Evolutionary conservation across 2,888 invertebrate species (phyloP).

Genomic region (Aphodius granarius): DNA sequence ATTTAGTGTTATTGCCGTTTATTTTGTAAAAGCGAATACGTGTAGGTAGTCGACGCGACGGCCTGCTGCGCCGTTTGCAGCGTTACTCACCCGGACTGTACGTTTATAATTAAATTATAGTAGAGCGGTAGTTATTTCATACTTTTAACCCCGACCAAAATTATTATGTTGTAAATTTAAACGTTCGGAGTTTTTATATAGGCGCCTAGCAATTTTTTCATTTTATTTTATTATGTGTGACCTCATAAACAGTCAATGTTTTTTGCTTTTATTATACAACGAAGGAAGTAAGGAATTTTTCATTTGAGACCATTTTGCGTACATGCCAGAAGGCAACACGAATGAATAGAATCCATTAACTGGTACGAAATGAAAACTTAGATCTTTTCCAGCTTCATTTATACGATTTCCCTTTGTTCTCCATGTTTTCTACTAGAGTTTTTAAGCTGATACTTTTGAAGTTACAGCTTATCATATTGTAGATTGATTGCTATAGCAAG

Average conservation of each 20-base stretch:
- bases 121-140: background rate
- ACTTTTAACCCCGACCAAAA: background rate
- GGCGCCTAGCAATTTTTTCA: no score
- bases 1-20: background rate
- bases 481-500: no score
- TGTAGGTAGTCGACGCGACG: no score
- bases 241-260: background rate
- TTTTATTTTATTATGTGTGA: background rate
- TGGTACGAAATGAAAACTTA: no score
- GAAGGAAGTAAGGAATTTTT: background rate
- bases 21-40: background rate
- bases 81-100: background rate
- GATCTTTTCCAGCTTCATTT: no score
- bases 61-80: background rate
- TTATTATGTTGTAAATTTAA: background rate
- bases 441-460: no score
- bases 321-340: no score
- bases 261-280: background rate
- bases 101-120: background rate
- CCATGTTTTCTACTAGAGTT: no score
- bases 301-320: background rate
- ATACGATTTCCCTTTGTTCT: no score
- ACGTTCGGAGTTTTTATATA: background rate
- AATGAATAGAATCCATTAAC: no score
- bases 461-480: no score